Base-by-base conservation (phyloP, 2,113 vertebrate species). In the Rousettus leschenaultii region DNA sequence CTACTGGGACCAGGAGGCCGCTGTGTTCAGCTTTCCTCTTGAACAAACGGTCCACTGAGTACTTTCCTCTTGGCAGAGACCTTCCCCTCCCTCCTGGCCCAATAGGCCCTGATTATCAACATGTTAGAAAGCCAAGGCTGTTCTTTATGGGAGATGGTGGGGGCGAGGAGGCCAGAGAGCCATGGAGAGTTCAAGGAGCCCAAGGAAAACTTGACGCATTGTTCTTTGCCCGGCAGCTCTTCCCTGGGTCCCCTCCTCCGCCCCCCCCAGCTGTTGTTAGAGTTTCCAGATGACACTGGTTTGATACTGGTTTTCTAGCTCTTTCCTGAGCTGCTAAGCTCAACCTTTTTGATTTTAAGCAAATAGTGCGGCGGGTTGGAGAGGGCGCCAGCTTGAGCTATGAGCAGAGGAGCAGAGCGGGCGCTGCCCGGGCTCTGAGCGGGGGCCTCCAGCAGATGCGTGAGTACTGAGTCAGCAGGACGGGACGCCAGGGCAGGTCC, bases 101-200 rank as follows among this genome's bases (percentile, higher is more conserved):
- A 30, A 75, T 79, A 85, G 86, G 55, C 38, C 77, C n/a, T 94
- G 96, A 71, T 90, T 87, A 51, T 95, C 75, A 82, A 48, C 43
- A 30, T 70, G 77, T 75, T 86, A 83, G 75, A 97, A 93, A 94
- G 91, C 93, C 77, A 91, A 59, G 61, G n/a, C 63, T 94, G 61
- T 89, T 95, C 45, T 83, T 85, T 38, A 8, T 38, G 90, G 66
- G 75, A 63, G 75, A 35, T n/a, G 35, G 74, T 28, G 3, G 65
- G 87, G n/a, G 74, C 21, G 55, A 48, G 87, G 65, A 61, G 90
- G 89, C 78, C 51, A 70, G 51, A 91, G 73, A 78, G 68, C 83
- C 83, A 28, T 3, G 15, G 73, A 57, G 84, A 95, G 94, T 84
- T 97, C 95, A 75, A 35, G 71, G 92, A 96, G 21, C 66, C 38